Base-by-base conservation (phyloP, 2,113 vertebrate species). In the Octodon degus region DNA sequence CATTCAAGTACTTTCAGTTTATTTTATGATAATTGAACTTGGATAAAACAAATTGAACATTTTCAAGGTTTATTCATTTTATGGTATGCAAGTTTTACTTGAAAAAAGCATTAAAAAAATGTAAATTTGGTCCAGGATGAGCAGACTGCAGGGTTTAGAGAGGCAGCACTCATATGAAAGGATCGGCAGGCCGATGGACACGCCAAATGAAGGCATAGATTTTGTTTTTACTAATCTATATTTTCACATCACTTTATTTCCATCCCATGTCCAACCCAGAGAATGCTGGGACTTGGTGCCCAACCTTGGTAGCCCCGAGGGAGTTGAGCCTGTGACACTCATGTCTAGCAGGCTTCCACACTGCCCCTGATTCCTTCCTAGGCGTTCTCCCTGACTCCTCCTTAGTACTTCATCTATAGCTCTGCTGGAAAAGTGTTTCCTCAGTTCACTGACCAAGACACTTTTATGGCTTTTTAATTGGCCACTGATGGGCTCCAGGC, bases 381-480 rank as follows among this genome's bases (percentile, higher is more conserved):
- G 14, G 7, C 37, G n/a, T 50, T 16, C 37, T n/a, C n/a, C n/a
- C 58, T 13, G n/a, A 9, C 40, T 72, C 30, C 9, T 70, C 17
- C 22, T 27, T 24, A 14, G 30, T 30, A 0, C 53, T 47, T 72
- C 77, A n/a, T 19, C 50, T 2, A 34, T 1, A 11, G 0, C 74
- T 27, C 22, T 9, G 32, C 12, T 19, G 5, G 72, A 19, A 70
- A 74, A 47, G 10, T 40, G 63, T 55, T 22, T 65, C 50, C 43
- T 68, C 34, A 5, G 17, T 37, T 80, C 72, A 7, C 0, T 2
- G 55, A 43, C 43, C 3, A 32, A 37, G 40, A 82, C 11, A 16
- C 37, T 0, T 34, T 13, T 37, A 0, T 2, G 37, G 24, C 25
- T 2, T 50, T 63, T 32, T n/a, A 16, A 1, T 4, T 17, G 37